Conservation (phyloP, 2,113 vertebrate species). For the Eublepharis macularius region DNA sequence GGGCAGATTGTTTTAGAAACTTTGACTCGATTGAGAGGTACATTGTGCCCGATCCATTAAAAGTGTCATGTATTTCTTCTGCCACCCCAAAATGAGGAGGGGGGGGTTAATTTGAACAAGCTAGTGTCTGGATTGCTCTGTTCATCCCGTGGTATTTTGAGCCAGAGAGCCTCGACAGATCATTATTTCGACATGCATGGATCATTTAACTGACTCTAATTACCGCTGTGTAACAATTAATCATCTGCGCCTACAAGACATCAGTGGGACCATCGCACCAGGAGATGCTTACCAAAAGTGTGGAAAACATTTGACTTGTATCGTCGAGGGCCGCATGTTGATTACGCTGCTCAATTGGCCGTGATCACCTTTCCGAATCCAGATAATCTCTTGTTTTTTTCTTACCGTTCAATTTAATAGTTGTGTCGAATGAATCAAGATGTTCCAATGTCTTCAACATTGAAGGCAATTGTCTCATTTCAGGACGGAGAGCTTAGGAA, state of each 20-base stretch:
- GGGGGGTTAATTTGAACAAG: constrained; percentile 56
- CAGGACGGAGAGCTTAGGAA: neutral
- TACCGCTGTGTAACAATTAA: constrained; percentile 66
- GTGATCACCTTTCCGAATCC: neutral
- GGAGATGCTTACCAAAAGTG: constrained; percentile 54
- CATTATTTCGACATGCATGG: constrained; percentile 57
- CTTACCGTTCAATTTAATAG: neutral
- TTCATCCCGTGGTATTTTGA: constrained; percentile 60
- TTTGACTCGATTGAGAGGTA: neutral
- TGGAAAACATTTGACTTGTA: constrained; percentile 52
- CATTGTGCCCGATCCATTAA: neutral
- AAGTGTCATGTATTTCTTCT: constrained; percentile 12
- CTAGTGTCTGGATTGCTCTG: constrained; percentile 51
- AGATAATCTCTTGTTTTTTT: neutral
- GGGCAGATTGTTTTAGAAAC: no score
- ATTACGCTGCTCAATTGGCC: constrained; percentile 36
- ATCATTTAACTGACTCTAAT: constrained; percentile 70
- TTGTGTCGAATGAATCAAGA: neutral
- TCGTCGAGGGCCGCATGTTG: constrained; percentile 11
- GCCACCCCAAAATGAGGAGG: neutral
- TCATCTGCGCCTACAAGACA: constrained; percentile 49
- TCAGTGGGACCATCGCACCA: constrained; percentile 35
- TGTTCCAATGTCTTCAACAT: neutral
- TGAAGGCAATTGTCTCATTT: no score
- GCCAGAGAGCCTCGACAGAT: constrained; percentile 43